These are phyloP conservation scores for Oophaga sylvatica DNA, from an alignment of 2,797 vertebrate genomes.

Conservation along the genomic window DNA sequence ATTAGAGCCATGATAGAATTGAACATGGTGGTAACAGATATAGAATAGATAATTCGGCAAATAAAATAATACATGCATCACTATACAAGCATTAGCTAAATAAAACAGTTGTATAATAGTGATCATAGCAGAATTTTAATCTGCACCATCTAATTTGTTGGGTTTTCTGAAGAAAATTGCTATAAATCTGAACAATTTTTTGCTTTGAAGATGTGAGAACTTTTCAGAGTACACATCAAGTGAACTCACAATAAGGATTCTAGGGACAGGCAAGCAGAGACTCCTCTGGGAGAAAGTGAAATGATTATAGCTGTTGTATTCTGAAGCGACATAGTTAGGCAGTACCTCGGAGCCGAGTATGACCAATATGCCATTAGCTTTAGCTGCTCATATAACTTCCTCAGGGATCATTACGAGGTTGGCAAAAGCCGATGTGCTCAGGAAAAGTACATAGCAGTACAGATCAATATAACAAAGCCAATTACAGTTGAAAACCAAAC, in stretches of 20 bases:
- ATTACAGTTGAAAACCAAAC: slow-evolving; percentile 50
- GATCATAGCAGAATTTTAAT: neutral
- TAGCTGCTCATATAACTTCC: slow-evolving; percentile 48
- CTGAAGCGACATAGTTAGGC: slow-evolving; percentile 45
- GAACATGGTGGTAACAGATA: no score
- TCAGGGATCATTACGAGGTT: slow-evolving; percentile 42
- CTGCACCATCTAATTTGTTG: neutral
- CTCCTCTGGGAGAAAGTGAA: slow-evolving; percentile 17
- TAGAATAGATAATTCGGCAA: no score
- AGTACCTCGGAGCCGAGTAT: slow-evolving; percentile 34
- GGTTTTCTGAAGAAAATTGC: neutral
- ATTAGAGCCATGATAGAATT: no score
- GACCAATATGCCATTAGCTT: slow-evolving; percentile 51
- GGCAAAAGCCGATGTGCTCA: slow-evolving; percentile 26
- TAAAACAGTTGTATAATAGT: neutral
- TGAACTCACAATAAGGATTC: neutral
- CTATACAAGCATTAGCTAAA: no score
- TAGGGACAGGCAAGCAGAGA: slow-evolving; percentile 11
- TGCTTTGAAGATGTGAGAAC: slow-evolving; percentile 3
- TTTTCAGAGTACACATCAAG: slow-evolving; percentile 15
- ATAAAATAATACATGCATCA: no score
- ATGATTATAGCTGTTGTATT: slow-evolving; percentile 44
- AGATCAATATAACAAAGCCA: slow-evolving; percentile 53
- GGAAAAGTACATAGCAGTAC: slow-evolving; percentile 38
- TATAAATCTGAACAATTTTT: slow-evolving; percentile 6